Base-by-base conservation (phyloP, 1,140 invertebrate genomes). In the Drosophila chauvacae region DNA sequence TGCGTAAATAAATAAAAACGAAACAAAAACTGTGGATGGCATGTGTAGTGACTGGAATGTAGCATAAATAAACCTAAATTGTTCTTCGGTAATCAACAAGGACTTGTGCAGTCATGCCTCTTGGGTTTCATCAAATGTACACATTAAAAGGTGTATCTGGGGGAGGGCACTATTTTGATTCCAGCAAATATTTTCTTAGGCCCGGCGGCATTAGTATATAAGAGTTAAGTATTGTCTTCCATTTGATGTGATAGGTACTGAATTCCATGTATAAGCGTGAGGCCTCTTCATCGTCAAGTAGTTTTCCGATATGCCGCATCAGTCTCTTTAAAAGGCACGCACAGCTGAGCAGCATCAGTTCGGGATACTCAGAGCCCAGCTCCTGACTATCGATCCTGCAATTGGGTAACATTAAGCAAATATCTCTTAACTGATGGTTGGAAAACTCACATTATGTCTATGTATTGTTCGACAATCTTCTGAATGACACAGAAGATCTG, bases 181-280 rank as follows among this genome's bases (percentile, higher is more conserved):
- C 33, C 9, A 48, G 26, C 16, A 81, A 50, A 53, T 59, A 84
- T 10, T 35, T 14, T 33, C 53, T 55, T 13, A 74, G 28, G 7
- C 33, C 39, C 18, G 58, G 41, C 1, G 81, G 48, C 70, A 80
- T 79, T 16, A 50, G 39, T 35, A 69, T 30, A 16, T 57, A 63
- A 1, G 64, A 61, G 26, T 53, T 75, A 47, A 83, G 18, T 20
- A 84, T 37, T 28, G 48, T 64, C 18, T 65, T 80, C 80, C 80
- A 82, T 41, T 70, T 75, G 42, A 65, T 39, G 51, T 79, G 62
- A 13, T 61, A 47, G 20, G 80, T 61, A 39, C 35, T 57, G 16
- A 69, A 59, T 51, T 79, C 60, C 23, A 60, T 44, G 42, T 53
- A 62, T n/a, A 51, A 56, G 16, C 58, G 33, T 2, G 48, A 64